Percentiles rank a stretch among this genome's conserved stretches.
These are phyloP conservation scores for Maconellicoccus hirsutus DNA, from an alignment of 1,140 invertebrate genomes.

Conservation along the genomic window DNA sequence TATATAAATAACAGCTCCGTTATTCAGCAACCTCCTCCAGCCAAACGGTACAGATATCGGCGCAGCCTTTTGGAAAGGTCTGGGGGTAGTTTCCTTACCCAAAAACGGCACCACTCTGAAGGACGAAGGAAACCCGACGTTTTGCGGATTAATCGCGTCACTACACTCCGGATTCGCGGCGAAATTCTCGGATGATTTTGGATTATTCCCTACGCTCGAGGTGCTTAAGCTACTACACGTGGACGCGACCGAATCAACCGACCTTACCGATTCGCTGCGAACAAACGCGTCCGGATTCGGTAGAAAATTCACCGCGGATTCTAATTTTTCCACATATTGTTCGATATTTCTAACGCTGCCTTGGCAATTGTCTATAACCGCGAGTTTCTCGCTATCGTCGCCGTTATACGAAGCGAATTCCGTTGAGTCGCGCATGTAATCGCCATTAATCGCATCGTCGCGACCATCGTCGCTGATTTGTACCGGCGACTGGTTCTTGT, in stretches of 20 bases:
- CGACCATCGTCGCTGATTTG: background rate
- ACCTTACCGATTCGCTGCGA: constrained; percentile 11
- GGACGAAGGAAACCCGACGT: background rate
- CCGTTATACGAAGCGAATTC: background rate
- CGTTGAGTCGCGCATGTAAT: background rate
- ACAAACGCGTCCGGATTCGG: background rate
- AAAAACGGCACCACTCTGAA: background rate
- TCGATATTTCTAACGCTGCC: background rate
- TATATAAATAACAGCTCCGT: background rate
- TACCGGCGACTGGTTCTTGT: background rate
- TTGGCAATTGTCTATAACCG: background rate
- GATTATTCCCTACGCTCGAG: background rate
- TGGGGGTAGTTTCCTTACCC: background rate
- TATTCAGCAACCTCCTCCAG: background rate
- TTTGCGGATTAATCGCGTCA: background rate
- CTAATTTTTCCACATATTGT: background rate
- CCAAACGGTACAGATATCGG: background rate
- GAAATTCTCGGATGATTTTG: background rate
- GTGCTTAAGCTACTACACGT: background rate
- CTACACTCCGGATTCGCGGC: background rate
- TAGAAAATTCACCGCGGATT: background rate
- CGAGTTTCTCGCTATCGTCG: background rate
- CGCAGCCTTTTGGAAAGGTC: background rate
- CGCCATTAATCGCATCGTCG: background rate
- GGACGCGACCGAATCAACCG: constrained; percentile 1